phyloP scores from a whole-genome alignment of 2,888 invertebrate genomes.

The Lasioglossum calceatum region DNA sequence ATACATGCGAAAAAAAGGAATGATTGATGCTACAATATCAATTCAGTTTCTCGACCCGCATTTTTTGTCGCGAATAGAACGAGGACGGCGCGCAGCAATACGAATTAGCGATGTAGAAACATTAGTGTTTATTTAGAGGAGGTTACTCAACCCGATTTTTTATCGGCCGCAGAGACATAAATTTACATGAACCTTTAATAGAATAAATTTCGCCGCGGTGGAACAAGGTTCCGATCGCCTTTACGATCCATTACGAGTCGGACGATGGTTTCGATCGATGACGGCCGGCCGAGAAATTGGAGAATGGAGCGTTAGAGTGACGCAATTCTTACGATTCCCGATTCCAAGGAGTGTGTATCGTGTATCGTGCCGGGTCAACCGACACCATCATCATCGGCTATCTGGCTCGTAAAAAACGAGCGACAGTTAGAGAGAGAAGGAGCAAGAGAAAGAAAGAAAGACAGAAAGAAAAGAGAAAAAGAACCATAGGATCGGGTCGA shows the following conservation, averaged over 20 bases:
- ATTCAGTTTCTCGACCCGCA: background rate
- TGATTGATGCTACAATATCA: background rate
- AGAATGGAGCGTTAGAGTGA: constrained; percentile 20
- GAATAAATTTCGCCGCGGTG: background rate
- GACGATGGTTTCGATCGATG: background rate
- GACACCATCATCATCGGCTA: constrained; percentile 36
- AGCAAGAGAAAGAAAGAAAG: background rate
- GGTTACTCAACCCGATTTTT: constrained; percentile 1
- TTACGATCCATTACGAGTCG: constrained; percentile 9
- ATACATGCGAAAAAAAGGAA: background rate
- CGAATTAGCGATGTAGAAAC: background rate
- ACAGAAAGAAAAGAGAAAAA: background rate
- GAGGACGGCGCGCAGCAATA: background rate
- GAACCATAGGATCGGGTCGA: constrained; percentile 37
- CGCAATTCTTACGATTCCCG: constrained; percentile 43
- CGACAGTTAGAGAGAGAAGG: background rate
- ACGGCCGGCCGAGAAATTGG: background rate
- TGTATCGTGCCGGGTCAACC: background rate
- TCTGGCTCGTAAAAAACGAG: constrained; percentile 50
- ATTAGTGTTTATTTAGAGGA: background rate
- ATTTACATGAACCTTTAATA: constrained; percentile 11
- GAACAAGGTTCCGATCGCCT: background rate
- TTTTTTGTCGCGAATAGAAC: background rate
- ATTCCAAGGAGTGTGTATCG: constrained; percentile 13
- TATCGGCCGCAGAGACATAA: background rate